Percentiles rank a stretch among this genome's conserved stretches.
phyloP scores from a whole-genome alignment of 37 sponge, comb jelly and placozoan species.

The Aplysina aerophoba region DNA sequence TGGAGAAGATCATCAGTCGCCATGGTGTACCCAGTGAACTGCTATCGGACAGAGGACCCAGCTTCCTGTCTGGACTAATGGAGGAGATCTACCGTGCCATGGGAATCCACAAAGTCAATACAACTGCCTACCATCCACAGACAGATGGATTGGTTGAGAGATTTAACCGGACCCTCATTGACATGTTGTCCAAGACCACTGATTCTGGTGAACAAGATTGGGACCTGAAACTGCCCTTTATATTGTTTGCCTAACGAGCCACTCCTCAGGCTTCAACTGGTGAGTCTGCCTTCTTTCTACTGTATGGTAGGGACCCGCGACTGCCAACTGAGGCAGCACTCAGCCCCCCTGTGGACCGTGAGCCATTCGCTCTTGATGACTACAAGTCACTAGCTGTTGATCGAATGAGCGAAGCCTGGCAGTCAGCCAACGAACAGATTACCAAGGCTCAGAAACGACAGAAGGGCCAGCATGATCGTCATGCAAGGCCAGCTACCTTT shows the following conservation, averaged over 20 bases:
- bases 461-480: conserved; percentile 44
- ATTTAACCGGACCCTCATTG: conserved; percentile 35
- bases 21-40: conserved; percentile 62
- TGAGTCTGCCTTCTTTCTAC: not conserved
- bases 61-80: conserved; percentile 1
- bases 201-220: conserved; percentile 29
- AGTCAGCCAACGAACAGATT: conserved; percentile 31
- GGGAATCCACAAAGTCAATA: conserved; percentile 3
- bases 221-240: not conserved
- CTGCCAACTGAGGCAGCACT: not conserved
- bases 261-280: conserved; percentile 8
- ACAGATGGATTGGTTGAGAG: conserved; percentile 25
- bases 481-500: not conserved
- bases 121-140: conserved; percentile 33
- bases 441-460: conserved; percentile 37
- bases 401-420: conserved; percentile 43
- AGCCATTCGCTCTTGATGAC: not conserved
- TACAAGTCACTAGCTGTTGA: conserved; percentile 31
- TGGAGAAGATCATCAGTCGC: conserved; percentile 44
- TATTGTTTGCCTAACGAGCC: conserved; percentile 20
- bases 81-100: not conserved
- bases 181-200: conserved; percentile 44
- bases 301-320: conserved; percentile 14
- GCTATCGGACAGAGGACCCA: conserved; percentile 37
- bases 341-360: not conserved